phyloP scores from a whole-genome alignment of 2,797 vertebrate genomes.

The Centropyge bicolor region DNA sequence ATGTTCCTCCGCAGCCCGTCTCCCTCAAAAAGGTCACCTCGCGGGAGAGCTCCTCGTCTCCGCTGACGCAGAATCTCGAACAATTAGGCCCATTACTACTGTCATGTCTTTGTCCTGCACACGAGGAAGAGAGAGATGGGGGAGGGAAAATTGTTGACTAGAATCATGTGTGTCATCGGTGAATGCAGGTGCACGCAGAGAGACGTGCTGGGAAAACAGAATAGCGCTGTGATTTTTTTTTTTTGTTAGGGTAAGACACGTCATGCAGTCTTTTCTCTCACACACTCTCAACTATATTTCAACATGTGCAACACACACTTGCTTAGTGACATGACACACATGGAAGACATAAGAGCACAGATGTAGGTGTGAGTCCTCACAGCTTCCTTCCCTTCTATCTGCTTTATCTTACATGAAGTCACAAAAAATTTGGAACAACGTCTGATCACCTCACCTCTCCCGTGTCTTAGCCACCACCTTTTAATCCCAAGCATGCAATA shows the following conservation, averaged over 20 bases:
- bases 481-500: too few species aligned
- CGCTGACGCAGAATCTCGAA: conserved; percentile 4
- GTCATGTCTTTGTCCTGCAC: conserved; percentile 9
- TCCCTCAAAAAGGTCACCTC: background rate
- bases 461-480: too few species aligned
- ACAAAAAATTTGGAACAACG: background rate
- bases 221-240: background rate
- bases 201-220: background rate
- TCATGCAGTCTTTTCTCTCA: background rate
- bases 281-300: background rate
- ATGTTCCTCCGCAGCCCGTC: background rate
- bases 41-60: background rate
- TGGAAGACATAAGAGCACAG: background rate
- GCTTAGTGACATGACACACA: background rate
- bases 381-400: background rate
- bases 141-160: background rate
- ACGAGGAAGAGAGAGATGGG: background rate
- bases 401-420: background rate
- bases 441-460: too few species aligned
- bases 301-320: too few species aligned
- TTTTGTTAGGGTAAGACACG: background rate
- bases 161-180: background rate
- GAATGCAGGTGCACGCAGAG: background rate
- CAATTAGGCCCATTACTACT: background rate
- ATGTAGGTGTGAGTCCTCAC: too few species aligned